Conservation (phyloP, 2,797 vertebrate genomes). For the Rhinella marina region DNA sequence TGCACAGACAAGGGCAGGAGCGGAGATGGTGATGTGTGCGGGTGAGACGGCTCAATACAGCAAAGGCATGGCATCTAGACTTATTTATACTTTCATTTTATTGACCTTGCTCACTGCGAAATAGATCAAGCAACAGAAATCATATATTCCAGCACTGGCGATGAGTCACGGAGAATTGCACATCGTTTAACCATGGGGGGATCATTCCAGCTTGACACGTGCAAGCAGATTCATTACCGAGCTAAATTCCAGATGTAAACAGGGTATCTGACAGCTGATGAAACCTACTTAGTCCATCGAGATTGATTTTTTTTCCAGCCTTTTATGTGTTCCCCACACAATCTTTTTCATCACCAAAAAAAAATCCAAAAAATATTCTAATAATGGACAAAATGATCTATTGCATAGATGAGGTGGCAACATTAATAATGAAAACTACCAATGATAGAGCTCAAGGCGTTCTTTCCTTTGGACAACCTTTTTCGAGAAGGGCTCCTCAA, state of each 20-base stretch:
- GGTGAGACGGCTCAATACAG: conserved; percentile 50
- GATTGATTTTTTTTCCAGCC: conserved; percentile 21
- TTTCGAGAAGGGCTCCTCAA: too few species aligned
- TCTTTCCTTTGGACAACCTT: too few species aligned
- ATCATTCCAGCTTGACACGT: conserved; percentile 37
- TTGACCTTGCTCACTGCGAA: conserved; percentile 51
- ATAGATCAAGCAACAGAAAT: conserved; percentile 57
- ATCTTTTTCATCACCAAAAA: background rate
- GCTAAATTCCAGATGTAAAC: conserved; percentile 47
- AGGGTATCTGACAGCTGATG: conserved; percentile 30
- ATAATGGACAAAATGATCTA: background rate
- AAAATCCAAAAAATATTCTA: background rate
- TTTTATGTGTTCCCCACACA: background rate
- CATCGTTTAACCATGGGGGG: conserved; percentile 47
- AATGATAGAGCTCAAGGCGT: too few species aligned
- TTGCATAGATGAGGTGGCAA: background rate
- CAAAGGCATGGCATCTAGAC: conserved; percentile 41
- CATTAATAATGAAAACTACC: background rate
- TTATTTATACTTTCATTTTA: conserved; percentile 60
- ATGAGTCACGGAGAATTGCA: conserved; percentile 51
- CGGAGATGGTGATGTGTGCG: background rate
- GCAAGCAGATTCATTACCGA: conserved; percentile 41
- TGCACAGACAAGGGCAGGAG: conserved; percentile 56
- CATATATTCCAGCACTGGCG: conserved; percentile 43
- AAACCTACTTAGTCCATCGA: background rate